Evolutionary conservation across 2,888 invertebrate genomes (phyloP).

Genomic region (Heliconius ismenius): DNA sequence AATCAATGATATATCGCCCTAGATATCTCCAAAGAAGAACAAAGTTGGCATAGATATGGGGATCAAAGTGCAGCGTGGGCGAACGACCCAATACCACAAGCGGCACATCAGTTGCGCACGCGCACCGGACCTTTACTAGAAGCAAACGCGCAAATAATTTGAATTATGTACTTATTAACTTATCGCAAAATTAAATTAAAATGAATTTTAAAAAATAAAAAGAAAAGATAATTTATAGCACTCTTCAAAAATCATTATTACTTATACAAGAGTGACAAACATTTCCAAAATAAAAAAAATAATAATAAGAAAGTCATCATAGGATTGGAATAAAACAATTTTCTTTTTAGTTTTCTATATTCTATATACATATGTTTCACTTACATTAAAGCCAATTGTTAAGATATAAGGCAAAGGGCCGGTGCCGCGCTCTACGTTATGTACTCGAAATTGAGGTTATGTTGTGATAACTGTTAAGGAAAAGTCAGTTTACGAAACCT

Average conservation of each 20-base stretch:
- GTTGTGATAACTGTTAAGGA: slow-evolving; percentile 77
- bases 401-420: slow-evolving; percentile 60
- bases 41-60: slow-evolving; percentile 79
- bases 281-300: slow-evolving; percentile 21
- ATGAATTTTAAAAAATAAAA: slow-evolving; percentile 6
- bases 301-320: slow-evolving; percentile 26
- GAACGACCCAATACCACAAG: slow-evolving; percentile 77
- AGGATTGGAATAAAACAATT: slow-evolving; percentile 75
- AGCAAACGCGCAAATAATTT: slow-evolving; percentile 47
- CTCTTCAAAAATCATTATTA: background rate
- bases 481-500: slow-evolving; percentile 63
- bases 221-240: background rate
- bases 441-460: slow-evolving; percentile 77
- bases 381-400: slow-evolving; percentile 69
- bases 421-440: slow-evolving; percentile 64
- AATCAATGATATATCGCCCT: slow-evolving; percentile 57
- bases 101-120: slow-evolving; percentile 64
- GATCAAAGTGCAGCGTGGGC: slow-evolving; percentile 81
- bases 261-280: background rate
- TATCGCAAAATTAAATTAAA: background rate
- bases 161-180: slow-evolving; percentile 24
- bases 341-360: slow-evolving; percentile 66
- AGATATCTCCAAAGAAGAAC: slow-evolving; percentile 75
- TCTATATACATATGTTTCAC: slow-evolving; percentile 55
- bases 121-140: slow-evolving; percentile 69